Percentiles rank a stretch among this genome's conserved stretches.
Evolutionary conservation across 2,888 invertebrate species (phyloP).

Genomic region (Dicycla oo): DNA sequence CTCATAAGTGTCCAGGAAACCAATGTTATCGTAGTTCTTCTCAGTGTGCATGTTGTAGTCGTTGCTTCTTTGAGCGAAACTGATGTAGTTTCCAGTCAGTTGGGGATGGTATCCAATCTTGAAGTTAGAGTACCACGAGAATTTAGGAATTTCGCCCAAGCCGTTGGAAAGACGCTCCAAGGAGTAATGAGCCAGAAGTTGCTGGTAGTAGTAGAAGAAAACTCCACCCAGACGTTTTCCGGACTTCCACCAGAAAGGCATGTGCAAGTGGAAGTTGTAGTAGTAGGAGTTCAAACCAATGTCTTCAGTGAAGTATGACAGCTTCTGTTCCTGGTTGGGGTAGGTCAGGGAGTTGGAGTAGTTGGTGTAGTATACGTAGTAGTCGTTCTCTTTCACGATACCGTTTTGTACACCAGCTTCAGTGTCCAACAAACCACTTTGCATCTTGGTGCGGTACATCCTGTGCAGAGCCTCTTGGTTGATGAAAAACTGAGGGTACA

Average conservation of each 20-base stretch:
- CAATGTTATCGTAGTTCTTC: constrained; percentile 83
- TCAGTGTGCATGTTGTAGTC: constrained; percentile 90
- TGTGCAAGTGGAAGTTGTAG: constrained; percentile 91
- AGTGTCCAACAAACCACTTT: constrained; percentile 73
- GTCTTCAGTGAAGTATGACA: constrained; percentile 93
- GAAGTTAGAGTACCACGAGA: constrained; percentile 91
- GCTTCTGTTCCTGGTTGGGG: constrained; percentile 89
- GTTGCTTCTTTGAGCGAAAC: constrained; percentile 91
- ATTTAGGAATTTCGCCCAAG: constrained; percentile 90
- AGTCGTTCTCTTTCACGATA: constrained; percentile 80
- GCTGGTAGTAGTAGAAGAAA: constrained; percentile 92
- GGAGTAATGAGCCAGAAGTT: constrained; percentile 92
- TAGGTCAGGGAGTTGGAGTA: constrained; percentile 89
- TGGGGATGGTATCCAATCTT: constrained; percentile 79
- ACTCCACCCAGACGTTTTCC: constrained; percentile 91
- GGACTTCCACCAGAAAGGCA: constrained; percentile 92
- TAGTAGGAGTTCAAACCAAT: constrained; percentile 92
- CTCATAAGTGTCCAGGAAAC: constrained; percentile 91
- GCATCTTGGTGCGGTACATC: constrained; percentile 84
- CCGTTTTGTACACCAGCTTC: constrained; percentile 80
- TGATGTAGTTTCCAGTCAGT: constrained; percentile 72
- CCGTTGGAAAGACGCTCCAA: constrained; percentile 92
- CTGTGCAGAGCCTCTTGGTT: constrained; percentile 89
- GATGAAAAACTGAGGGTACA: constrained; percentile 92
- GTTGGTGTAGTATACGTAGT: constrained; percentile 89